phyloP scores from a whole-genome alignment of 2,113 vertebrate species.

The Actenoides lindsayi region DNA sequence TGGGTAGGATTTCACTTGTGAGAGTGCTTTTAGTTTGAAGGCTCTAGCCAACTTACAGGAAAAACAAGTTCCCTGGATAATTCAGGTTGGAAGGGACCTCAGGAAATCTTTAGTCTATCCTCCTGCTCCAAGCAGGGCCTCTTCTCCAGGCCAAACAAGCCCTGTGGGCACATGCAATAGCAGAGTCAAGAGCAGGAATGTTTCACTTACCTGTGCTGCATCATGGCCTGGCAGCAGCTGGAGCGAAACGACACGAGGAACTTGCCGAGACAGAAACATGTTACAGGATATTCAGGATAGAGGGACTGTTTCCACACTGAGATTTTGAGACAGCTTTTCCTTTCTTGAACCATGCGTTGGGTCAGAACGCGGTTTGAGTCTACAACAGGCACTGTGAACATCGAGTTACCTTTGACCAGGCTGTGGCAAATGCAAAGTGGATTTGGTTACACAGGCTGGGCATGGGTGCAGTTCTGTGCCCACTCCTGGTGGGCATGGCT shows the following conservation, averaged over 20 bases:
- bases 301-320: not conserved
- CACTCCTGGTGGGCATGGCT: not conserved
- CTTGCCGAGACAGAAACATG: not conserved
- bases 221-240: not conserved
- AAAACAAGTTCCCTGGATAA: not conserved
- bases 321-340: not conserved
- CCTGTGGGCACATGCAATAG: fast-evolving
- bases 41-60: not conserved
- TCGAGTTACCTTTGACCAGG: not conserved
- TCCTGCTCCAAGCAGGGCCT: not conserved
- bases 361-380: not conserved
- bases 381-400: not conserved
- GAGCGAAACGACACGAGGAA: fast-evolving
- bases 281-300: fast-evolving
- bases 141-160: not conserved
- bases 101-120: not conserved
- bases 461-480: not conserved
- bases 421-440: not conserved
- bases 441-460: not conserved
- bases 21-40: not conserved
- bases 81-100: not conserved
- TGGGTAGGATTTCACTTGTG: not conserved
- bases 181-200: not conserved
- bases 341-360: not conserved
- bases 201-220: not conserved